Evolutionary conservation across 2,113 vertebrate species (phyloP).

Genomic region (Myrmophylax atrothorax): DNA sequence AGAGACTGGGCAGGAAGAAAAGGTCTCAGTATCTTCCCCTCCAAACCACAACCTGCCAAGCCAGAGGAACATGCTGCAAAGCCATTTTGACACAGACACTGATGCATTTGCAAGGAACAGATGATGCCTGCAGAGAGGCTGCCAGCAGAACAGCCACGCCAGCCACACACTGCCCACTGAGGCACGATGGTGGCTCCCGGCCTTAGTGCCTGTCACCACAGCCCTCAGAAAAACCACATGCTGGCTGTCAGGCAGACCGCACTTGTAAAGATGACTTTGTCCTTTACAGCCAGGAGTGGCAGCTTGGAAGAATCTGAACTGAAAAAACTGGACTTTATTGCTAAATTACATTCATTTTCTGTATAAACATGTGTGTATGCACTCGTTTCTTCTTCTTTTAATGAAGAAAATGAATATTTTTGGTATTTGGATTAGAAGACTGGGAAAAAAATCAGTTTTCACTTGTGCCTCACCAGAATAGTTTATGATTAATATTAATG

Average conservation of each 20-base stretch:
- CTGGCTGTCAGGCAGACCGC: background rate
- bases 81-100: background rate
- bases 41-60: rapidly evolving
- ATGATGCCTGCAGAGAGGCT: background rate
- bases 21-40: background rate
- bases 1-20: background rate
- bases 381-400: background rate
- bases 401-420: background rate
- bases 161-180: rapidly evolving
- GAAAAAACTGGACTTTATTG: background rate
- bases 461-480: background rate
- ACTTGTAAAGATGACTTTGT: background rate
- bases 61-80: rapidly evolving
- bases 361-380: too few species aligned
- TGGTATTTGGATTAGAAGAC: background rate
- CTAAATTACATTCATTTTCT: background rate
- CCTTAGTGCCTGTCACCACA: rapidly evolving
- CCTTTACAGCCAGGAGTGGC: background rate
- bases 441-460: background rate
- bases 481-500: background rate
- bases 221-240: background rate
- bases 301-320: background rate
- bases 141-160: rapidly evolving
- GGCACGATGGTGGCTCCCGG: rapidly evolving
- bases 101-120: background rate